Conservation (phyloP, 2,113 vertebrate species). For the Cephalopholis sonnerati region DNA sequence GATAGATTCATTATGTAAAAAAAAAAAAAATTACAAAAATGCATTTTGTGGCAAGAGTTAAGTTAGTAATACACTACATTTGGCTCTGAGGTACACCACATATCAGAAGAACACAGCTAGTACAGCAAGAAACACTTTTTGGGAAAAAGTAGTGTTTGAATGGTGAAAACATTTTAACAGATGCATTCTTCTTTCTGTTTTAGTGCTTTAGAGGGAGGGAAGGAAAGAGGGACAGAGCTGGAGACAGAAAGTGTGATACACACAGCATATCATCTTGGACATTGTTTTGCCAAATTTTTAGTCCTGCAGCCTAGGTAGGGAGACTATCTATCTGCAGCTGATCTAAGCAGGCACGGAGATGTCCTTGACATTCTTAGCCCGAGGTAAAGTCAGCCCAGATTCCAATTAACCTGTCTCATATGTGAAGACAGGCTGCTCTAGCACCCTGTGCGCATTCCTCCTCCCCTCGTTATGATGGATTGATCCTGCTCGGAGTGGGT, state of each 20-base stretch:
- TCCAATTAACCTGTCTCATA: slow-evolving; percentile 80
- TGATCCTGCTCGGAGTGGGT: slow-evolving; percentile 40
- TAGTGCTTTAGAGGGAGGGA: background rate
- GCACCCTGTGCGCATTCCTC: slow-evolving; percentile 62
- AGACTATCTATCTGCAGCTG: slow-evolving; percentile 43
- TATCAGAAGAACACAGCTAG: background rate
- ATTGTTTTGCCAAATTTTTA: background rate
- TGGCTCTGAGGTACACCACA: background rate
- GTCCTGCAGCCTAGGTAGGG: background rate
- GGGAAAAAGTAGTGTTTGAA: background rate
- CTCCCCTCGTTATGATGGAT: slow-evolving; percentile 56
- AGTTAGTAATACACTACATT: background rate
- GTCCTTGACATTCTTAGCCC: slow-evolving; percentile 77
- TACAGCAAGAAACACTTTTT: background rate
- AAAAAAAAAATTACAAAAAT: no score
- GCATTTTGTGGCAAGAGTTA: background rate
- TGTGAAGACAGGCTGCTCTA: slow-evolving; percentile 73
- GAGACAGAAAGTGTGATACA: background rate
- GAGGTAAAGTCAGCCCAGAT: slow-evolving; percentile 72
- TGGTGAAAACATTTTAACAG: background rate
- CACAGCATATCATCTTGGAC: background rate
- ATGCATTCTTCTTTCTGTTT: background rate
- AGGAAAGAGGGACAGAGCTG: background rate
- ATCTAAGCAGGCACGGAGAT: slow-evolving; percentile 55
- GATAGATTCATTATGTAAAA: no score